A percentile compares a stretch with the other conserved stretches of the same genome.
phyloP scores from a whole-genome alignment of 2,113 vertebrate genomes.

The human (Homo sapiens) region DNA sequence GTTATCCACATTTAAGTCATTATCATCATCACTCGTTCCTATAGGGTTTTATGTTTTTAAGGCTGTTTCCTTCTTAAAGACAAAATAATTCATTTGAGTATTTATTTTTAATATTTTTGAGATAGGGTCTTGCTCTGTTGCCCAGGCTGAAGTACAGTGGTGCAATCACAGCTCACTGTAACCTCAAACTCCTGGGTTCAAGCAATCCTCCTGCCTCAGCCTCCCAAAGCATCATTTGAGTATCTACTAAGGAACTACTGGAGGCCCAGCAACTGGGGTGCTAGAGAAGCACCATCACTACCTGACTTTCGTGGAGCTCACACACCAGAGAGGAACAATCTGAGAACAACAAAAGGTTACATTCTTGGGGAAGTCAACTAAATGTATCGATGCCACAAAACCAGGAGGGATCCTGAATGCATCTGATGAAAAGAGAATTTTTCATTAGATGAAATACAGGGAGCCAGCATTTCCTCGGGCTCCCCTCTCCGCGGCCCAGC shows the following conservation, averaged over 20 bases:
- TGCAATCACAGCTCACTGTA: too few species aligned
- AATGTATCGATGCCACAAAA: background rate
- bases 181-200: too few species aligned
- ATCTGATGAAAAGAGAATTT: background rate
- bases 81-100: background rate
- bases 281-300: background rate
- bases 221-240: background rate
- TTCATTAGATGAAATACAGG: background rate
- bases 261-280: background rate
- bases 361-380: background rate
- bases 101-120: background rate
- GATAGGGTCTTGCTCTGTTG: too few species aligned
- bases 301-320: background rate
- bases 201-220: too few species aligned
- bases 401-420: background rate
- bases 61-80: background rate
- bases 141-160: too few species aligned
- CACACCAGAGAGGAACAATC: too few species aligned
- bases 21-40: background rate
- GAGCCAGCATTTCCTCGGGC: background rate
- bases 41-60: background rate
- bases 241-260: background rate
- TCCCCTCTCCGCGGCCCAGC: fast-evolving
- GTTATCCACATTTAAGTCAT: fast-evolving
- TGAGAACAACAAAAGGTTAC: background rate